phyloP scores from a whole-genome alignment of 2,797 vertebrate species.

The Sardinella longiceps region DNA sequence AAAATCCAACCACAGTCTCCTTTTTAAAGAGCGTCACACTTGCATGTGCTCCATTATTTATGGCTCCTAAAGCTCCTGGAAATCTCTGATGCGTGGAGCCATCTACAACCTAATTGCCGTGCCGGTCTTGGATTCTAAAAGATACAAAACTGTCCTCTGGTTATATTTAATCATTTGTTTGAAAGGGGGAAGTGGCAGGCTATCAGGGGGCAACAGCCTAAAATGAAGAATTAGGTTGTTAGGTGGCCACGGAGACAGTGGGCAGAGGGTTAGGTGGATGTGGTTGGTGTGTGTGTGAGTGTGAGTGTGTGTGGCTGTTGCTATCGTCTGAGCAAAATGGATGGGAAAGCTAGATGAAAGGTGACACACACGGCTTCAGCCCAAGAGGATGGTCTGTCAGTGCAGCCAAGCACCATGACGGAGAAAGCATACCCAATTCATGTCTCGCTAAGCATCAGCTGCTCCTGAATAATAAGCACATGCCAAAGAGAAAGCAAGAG shows the following conservation, averaged over 20 bases:
- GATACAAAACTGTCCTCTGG: background rate
- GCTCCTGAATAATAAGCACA: background rate
- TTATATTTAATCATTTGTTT: background rate
- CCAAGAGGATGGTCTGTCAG: background rate
- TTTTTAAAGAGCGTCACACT: background rate
- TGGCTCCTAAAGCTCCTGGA: background rate
- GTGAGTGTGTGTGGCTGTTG: background rate
- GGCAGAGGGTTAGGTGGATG: too few relatives aligned
- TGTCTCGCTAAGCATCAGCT: constrained; percentile 22
- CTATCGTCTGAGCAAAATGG: background rate
- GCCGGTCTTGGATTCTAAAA: background rate
- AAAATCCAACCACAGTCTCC: constrained; percentile 19
- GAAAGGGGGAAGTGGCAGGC: too few relatives aligned
- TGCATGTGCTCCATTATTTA: background rate
- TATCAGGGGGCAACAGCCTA: background rate
- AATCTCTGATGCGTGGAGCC: background rate
- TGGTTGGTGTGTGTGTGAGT: background rate
- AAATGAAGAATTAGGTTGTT: background rate
- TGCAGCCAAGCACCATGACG: background rate
- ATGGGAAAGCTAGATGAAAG: constrained; percentile 15
- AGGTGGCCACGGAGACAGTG: background rate
- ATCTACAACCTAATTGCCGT: background rate
- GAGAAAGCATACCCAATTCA: constrained; percentile 9
- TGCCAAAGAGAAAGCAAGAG: background rate
- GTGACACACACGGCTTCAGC: background rate